A percentile compares a stretch with the other conserved stretches of the same genome.
These are phyloP conservation scores for Aphrocallistes beatrix DNA, from an alignment of 37 sponge, comb jelly and placozoan genomes.

Conservation along the genomic window DNA sequence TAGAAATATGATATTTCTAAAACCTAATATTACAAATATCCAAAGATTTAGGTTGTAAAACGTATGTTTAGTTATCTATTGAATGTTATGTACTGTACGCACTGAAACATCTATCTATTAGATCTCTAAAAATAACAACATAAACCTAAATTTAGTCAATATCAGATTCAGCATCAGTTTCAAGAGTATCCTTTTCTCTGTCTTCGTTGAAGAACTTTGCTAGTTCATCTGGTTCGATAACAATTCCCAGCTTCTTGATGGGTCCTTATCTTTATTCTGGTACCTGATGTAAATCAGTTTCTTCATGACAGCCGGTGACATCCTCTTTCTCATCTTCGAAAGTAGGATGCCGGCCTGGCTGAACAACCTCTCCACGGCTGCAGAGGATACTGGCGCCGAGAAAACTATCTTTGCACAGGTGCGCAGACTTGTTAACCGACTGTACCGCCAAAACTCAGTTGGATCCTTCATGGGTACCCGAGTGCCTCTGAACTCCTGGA, in stretches of 20 bases:
- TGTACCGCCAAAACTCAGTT: not conserved
- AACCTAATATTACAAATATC: not conserved
- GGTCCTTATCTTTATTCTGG: not conserved
- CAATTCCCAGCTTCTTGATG: not conserved
- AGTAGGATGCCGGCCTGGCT: not conserved
- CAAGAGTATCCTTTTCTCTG: not conserved
- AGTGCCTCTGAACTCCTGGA: not conserved
- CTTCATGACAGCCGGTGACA: not conserved
- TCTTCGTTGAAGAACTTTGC: not conserved
- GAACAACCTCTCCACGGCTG: constrained; percentile 10
- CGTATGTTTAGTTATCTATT: not conserved
- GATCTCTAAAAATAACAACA: too few relatives aligned
- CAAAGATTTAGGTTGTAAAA: not conserved
- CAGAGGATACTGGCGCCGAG: not conserved
- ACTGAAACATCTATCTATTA: too few relatives aligned
- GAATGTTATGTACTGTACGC: not conserved
- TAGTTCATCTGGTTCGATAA: not conserved
- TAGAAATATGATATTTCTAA: not conserved
- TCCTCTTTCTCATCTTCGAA: not conserved
- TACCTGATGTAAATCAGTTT: not conserved
- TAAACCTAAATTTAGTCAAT: not conserved
- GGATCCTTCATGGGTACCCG: not conserved
- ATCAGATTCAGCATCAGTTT: not conserved
- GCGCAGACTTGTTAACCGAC: not conserved
- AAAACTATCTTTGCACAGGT: constrained; percentile 15